phyloP scores from a whole-genome alignment of 2,113 vertebrate species.

The Lagopus muta region DNA sequence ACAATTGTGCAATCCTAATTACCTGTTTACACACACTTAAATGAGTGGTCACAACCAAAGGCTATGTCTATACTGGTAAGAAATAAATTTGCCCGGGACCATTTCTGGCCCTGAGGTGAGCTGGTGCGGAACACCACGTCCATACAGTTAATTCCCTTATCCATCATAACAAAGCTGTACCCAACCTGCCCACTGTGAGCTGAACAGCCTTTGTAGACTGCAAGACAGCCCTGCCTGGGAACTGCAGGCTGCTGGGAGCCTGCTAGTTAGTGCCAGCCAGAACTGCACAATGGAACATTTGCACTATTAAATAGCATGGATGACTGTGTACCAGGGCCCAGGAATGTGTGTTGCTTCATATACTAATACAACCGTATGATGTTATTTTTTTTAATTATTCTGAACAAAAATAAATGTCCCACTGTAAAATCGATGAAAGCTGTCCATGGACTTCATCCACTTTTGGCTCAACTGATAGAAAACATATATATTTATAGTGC shows the following conservation, averaged over 20 bases:
- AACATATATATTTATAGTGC: neutral
- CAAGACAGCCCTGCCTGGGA: neutral
- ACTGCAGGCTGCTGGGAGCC: conserved; percentile 21
- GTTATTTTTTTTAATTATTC: neutral
- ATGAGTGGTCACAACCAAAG: conserved; percentile 23
- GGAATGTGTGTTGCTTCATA: conserved; percentile 10
- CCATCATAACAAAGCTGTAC: neutral
- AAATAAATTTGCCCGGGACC: conserved; percentile 1
- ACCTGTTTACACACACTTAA: conserved; percentile 4
- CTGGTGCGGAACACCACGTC: neutral
- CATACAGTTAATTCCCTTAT: neutral
- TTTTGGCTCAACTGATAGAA: conserved; percentile 14
- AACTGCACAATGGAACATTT: conserved; percentile 19
- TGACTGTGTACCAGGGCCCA: neutral
- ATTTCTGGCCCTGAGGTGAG: conserved; percentile 14
- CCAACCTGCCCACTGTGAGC: neutral
- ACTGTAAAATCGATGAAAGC: neutral
- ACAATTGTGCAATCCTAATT: neutral
- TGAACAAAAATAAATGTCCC: neutral
- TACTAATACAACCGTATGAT: conserved; percentile 15
- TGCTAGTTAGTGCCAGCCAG: neutral
- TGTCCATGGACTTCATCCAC: neutral
- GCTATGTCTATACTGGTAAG: neutral
- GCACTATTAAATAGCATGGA: conserved; percentile 9
- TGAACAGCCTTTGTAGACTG: neutral